Conservation (phyloP, 2,797 vertebrate genomes). For the Spatula versicolor region DNA sequence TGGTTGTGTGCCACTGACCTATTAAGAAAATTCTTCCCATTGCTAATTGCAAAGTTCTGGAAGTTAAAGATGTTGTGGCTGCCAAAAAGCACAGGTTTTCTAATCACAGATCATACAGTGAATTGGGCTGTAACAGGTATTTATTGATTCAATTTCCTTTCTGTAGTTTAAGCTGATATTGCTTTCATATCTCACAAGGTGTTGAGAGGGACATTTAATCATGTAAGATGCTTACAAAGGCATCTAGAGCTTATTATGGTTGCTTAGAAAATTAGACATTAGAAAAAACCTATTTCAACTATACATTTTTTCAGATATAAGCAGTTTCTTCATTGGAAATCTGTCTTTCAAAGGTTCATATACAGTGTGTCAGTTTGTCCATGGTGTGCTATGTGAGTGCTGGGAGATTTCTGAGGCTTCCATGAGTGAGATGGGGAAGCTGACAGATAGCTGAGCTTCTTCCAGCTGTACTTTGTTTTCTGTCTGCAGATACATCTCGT, state of each 20-base stretch:
- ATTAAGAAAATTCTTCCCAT: neutral
- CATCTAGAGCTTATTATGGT: neutral
- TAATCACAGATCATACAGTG: neutral
- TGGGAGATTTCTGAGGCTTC: neutral
- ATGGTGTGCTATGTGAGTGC: neutral
- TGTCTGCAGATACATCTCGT: neutral
- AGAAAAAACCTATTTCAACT: neutral
- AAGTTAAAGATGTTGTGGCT: neutral
- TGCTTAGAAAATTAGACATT: neutral
- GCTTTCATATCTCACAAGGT: neutral
- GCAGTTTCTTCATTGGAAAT: neutral
- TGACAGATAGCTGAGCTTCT: neutral
- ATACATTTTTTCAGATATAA: neutral
- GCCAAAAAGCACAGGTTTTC: neutral
- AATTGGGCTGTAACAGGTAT: conserved; percentile 19
- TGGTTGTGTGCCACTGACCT: neutral
- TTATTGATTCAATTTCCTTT: neutral
- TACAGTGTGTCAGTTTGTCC: neutral
- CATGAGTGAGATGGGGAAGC: neutral
- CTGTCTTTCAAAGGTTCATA: neutral
- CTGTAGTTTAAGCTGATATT: neutral
- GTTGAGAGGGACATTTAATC: neutral
- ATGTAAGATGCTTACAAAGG: neutral
- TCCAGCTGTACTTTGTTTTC: neutral
- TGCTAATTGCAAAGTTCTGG: neutral